Evolutionary conservation across 2,888 invertebrate species (phyloP).

Genomic region (Thumatha senex): DNA sequence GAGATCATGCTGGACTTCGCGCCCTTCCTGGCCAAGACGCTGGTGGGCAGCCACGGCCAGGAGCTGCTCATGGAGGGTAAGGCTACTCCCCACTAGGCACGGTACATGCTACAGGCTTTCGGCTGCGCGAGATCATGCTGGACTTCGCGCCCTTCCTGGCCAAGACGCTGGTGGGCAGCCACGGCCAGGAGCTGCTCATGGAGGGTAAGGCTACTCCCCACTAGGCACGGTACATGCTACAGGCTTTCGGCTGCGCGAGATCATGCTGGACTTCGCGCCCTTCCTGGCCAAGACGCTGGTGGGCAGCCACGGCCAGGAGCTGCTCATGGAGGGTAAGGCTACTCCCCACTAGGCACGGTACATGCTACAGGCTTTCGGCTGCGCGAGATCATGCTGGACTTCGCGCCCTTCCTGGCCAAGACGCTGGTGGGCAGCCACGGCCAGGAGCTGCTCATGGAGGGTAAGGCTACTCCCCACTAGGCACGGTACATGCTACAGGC

Average conservation of each 20-base stretch:
- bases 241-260: slow-evolving; percentile 89
- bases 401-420: slow-evolving; percentile 98
- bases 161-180: slow-evolving; percentile 98
- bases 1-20: slow-evolving; percentile 99
- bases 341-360: slow-evolving; percentile 46
- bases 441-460: slow-evolving; percentile 99
- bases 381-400: slow-evolving; percentile 99
- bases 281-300: slow-evolving; percentile 99
- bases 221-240: slow-evolving; percentile 46
- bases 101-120: slow-evolving; percentile 31
- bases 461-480: slow-evolving; percentile 81
- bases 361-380: slow-evolving; percentile 63
- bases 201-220: slow-evolving; percentile 89
- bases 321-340: slow-evolving; percentile 96
- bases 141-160: slow-evolving; percentile 99
- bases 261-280: slow-evolving; percentile 99
- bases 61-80: slow-evolving; percentile 99
- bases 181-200: slow-evolving; percentile 99
- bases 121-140: slow-evolving; percentile 99
- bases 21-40: slow-evolving; percentile 98
- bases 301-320: slow-evolving; percentile 99
- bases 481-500: slow-evolving; percentile 42
- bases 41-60: slow-evolving; percentile 99
- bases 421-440: slow-evolving; percentile 99
- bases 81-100: slow-evolving; percentile 49